These are phyloP conservation scores for Ursus arctos DNA, from an alignment of 2,113 vertebrate species.

Conservation along the genomic window DNA sequence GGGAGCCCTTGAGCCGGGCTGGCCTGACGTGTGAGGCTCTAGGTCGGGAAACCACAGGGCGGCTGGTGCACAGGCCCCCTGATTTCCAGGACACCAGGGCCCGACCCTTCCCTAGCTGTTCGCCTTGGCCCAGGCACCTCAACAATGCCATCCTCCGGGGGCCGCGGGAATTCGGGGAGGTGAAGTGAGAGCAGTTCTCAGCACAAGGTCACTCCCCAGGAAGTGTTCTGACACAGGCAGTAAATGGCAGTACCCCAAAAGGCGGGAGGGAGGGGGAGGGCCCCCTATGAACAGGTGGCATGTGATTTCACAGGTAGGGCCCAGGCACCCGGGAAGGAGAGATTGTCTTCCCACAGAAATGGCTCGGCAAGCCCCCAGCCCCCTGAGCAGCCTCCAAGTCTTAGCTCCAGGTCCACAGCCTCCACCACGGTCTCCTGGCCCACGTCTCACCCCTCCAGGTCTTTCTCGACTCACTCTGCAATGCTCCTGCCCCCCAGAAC, in stretches of 20 bases:
- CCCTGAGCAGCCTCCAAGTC: neutral
- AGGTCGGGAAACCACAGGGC: neutral
- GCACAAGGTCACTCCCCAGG: neutral
- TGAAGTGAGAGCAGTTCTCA: neutral
- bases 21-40: neutral
- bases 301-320: neutral
- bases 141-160: rapidly evolving
- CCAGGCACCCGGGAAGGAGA: neutral
- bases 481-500: neutral
- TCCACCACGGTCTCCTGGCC: neutral
- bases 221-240: neutral
- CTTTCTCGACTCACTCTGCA: neutral
- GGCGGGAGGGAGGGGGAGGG: rapidly evolving
- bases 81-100: neutral
- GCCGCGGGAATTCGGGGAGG: rapidly evolving
- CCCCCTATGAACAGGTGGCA: too few relatives aligned
- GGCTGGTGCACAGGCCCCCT: neutral
- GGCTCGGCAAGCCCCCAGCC: neutral
- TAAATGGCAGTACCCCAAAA: neutral
- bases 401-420: neutral
- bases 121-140: neutral
- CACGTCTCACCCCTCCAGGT: neutral
- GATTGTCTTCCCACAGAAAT: neutral
- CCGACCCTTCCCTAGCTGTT: neutral
- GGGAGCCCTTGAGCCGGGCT: neutral